phyloP scores from a whole-genome alignment of 2,797 vertebrate genomes.

The Falco rusticolus region DNA sequence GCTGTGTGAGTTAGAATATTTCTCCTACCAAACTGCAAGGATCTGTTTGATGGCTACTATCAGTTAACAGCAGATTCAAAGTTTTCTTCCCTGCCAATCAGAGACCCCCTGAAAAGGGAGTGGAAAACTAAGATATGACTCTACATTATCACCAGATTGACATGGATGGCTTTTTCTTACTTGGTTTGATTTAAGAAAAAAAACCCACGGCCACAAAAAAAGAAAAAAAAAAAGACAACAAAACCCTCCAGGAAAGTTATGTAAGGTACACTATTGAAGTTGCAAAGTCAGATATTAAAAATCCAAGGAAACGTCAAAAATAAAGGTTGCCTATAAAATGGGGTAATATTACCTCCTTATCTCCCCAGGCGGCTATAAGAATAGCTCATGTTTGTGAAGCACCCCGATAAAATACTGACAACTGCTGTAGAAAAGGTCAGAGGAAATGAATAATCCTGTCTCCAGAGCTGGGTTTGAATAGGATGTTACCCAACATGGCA shows the following conservation, averaged over 20 bases:
- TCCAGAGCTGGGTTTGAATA: neutral
- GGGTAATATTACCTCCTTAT: neutral
- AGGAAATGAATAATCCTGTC: constrained; percentile 24
- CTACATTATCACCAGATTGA: neutral
- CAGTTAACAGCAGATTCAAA: neutral
- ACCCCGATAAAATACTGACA: neutral
- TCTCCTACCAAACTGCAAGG: neutral
- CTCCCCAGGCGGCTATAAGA: neutral
- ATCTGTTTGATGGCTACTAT: neutral
- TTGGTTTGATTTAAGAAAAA: neutral
- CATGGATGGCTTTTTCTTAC: neutral
- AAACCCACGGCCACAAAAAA: too few species aligned
- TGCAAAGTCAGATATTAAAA: neutral
- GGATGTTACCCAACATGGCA: neutral
- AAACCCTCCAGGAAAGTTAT: neutral
- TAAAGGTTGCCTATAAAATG: neutral
- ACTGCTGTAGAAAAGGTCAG: constrained; percentile 20
- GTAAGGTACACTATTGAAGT: neutral
- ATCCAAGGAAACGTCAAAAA: neutral
- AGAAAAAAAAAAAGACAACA: too few species aligned
- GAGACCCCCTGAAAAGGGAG: neutral
- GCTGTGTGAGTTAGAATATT: neutral
- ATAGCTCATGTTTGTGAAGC: constrained; percentile 2
- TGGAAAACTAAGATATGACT: neutral
- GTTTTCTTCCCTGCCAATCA: neutral